Base-by-base conservation (phyloP, 2,888 invertebrate species). In the Hololepta plana region DNA sequence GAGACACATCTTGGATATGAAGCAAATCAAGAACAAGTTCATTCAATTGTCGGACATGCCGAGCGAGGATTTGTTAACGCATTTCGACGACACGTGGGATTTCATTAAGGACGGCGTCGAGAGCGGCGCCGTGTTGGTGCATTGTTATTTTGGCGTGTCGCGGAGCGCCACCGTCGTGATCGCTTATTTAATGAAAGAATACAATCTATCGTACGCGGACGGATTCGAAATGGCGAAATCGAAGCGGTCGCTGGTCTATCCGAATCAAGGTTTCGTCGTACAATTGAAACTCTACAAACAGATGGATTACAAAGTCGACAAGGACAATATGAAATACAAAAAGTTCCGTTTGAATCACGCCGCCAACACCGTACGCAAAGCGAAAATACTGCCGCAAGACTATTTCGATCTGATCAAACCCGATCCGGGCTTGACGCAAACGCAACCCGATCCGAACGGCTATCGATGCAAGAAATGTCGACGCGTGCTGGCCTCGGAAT, bases 61-160 rank as follows among this genome's bases (percentile, higher is more conserved):
- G 0, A 72, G 79, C 40, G 84, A 84, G 45, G 88, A 91, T 53
- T 57, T 91, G 19, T 59, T 91, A 20, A 72, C 68, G 35, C 68
- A 79, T 43, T 68, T 90, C 36, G 75, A 79, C 34, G 72, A 75
- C 23, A 72, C 81, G 27, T 71, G 72, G 43, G 57, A 65, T 3
- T 91, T 84, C 43, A 85, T 91, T 31, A 64, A 67, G 35, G 77
- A 77, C 2, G 58, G 71, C 29, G 48, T 69, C 4, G 47, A 49
- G 3, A 62, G 63, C 16, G 76, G 79, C 20, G 70, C 60, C 30
- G 68, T 88, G 4, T 59, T 91, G 8, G 84, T 90, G 2, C 91
- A 93, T 47, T 93, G 91, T 53, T 84, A 84, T 49, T 88, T 76
- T 42, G 91, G 91, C 8, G 76, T 88, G 3, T 91, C 90, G 1